These are phyloP conservation scores for Corapipo altera DNA, from an alignment of 2,113 vertebrate genomes.

Conservation along the genomic window DNA sequence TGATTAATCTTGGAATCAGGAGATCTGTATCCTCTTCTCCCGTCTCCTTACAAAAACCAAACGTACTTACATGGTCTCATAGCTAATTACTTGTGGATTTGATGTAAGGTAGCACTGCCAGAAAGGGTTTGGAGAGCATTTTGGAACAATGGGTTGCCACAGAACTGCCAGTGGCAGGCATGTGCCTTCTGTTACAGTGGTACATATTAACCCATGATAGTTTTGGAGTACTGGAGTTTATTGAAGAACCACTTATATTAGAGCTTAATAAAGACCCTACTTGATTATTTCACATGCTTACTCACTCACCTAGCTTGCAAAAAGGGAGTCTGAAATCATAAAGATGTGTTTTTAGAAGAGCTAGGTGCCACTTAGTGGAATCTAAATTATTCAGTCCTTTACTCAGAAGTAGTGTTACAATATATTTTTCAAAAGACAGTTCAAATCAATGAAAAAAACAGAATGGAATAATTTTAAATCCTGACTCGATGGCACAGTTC, in stretches of 20 bases:
- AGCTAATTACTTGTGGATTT: not conserved
- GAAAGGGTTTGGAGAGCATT: not conserved
- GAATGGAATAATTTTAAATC: not conserved
- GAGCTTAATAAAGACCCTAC: not conserved
- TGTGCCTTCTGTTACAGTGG: not conserved
- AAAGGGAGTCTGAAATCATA: not conserved
- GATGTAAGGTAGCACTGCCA: not conserved
- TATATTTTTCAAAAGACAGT: not conserved
- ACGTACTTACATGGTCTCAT: not conserved
- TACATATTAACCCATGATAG: not conserved
- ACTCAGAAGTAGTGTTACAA: not conserved
- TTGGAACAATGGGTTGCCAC: not conserved
- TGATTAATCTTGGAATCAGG: not conserved
- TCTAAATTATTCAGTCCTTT: not conserved
- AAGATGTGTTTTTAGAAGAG: not conserved
- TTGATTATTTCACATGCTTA: not conserved
- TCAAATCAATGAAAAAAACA: not conserved
- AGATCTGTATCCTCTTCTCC: not conserved
- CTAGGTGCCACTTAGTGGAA: rapidly evolving
- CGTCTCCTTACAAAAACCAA: not conserved
- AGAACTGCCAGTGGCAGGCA: rapidly evolving
- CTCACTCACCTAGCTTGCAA: not conserved
- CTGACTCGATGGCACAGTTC: not conserved
- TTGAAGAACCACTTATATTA: not conserved
- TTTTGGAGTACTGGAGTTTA: not conserved